Evolutionary conservation across 2,113 vertebrate genomes (phyloP).

Genomic region (Centropus bengalensis): DNA sequence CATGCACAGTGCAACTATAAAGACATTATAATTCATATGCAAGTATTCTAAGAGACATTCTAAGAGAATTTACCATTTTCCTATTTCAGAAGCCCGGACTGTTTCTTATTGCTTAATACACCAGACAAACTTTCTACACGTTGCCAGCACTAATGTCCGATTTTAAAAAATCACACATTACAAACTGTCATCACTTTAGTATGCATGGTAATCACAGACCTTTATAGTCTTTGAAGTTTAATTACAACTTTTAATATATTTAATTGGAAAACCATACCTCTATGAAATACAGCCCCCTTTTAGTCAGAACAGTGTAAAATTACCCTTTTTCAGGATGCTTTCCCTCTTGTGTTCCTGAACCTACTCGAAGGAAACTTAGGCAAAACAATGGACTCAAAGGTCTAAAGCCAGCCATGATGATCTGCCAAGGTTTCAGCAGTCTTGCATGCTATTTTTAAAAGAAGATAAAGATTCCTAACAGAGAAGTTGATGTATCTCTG

Average conservation of each 20-base stretch:
- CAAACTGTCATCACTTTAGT: not conserved
- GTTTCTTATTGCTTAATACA: not conserved
- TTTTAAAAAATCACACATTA: not conserved
- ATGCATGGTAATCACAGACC: not conserved
- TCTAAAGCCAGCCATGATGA: not conserved
- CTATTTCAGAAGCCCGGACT: not conserved
- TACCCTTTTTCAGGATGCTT: not conserved
- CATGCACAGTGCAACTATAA: not conserved
- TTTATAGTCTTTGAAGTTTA: not conserved
- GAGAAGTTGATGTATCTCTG: not conserved
- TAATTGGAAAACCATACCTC: not conserved
- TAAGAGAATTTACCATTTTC: not conserved
- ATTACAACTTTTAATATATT: not conserved
- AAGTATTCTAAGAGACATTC: not conserved
- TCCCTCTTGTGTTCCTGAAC: not conserved
- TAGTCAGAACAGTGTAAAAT: not conserved
- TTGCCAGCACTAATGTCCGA: rapidly evolving
- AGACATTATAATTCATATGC: not conserved
- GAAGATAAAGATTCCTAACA: constrained; percentile 15
- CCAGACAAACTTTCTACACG: not conserved
- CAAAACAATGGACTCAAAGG: not conserved
- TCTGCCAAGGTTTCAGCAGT: not conserved
- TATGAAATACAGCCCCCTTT: not conserved
- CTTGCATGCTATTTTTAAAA: not conserved
- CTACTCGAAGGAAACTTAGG: not conserved